Evolutionary conservation across 2,888 invertebrate species (phyloP), one percentile per base, ranked within the genome.

Genomic region (Apamea crenata): DNA sequence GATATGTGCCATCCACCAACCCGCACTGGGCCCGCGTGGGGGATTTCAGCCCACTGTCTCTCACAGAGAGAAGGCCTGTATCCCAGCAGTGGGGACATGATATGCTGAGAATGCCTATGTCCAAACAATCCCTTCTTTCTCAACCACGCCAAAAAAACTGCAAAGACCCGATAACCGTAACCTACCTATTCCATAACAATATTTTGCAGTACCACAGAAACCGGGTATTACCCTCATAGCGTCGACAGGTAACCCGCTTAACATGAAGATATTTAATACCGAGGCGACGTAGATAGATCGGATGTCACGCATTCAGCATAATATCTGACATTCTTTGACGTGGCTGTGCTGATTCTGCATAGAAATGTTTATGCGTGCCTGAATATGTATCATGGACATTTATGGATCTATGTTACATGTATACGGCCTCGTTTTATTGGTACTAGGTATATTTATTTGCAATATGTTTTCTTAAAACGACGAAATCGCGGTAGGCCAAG

Each of bases 191-290:
- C 16, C 21, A 18, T 50, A 50, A 63, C 16, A 70, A 56, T 16
- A 56, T 77, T 66, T 10, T 66, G 25, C 65, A 83, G 53, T 53
- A 32, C 25, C 6, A 25, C 21, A 16, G 56, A 74, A 73, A 53
- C n/a, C 29, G 67, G 73, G 70, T 72, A 71, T 65, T 83, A 74
- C 66, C 69, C 53, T 36, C 8, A 72, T 16, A 61, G 40, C 85
- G 83, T 59, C 25, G 66, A 65, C 74, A 78, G 74, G 87, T 83
- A 84, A 70, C 59, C 53, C 66, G 74, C 53, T 59, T 67, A 32
- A 36, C 65, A 72, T 32, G 59, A 21, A 72, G 87, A 78, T 78
- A 83, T 84, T 84, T 87, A 84, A 84, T 84, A 87, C 78, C 72
- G 32, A 36, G 44, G 44, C 40, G 87, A 83, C 87, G 59, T 4